Evolutionary conservation across 2,888 invertebrate genomes (phyloP).

Genomic region (Hirtodrosophila duncani): DNA sequence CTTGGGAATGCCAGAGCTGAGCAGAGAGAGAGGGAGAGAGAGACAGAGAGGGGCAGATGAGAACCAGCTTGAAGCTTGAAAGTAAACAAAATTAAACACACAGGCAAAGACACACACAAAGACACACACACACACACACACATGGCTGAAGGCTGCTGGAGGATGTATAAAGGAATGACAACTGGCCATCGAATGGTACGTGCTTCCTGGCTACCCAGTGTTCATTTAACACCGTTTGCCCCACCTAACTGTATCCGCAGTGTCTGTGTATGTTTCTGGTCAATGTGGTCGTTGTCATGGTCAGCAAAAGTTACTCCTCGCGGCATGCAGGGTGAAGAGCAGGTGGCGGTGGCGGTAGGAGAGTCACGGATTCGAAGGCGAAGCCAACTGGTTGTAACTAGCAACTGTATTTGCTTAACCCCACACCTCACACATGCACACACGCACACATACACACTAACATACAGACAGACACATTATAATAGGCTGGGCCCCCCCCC

Average conservation of each 20-base stretch:
- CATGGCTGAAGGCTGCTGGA: background rate
- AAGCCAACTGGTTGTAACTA: conserved; percentile 18
- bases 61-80: conserved; percentile 56
- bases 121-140: background rate
- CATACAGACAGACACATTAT: background rate
- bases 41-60: no score
- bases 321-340: conserved; percentile 10
- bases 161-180: conserved; percentile 42
- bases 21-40: no score
- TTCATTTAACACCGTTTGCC: background rate
- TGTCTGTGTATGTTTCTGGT: conserved; percentile 24
- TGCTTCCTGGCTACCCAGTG: conserved; percentile 26
- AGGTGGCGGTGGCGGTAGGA: background rate
- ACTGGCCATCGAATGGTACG: conserved; percentile 54
- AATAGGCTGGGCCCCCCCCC: background rate
- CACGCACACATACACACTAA: conserved; percentile 1
- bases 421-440: conserved; percentile 12
- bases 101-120: conserved; percentile 15
- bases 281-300: conserved; percentile 48
- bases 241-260: background rate
- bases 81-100: conserved; percentile 66
- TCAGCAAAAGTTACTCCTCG: conserved; percentile 48
- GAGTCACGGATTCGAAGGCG: conserved; percentile 37
- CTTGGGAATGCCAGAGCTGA: conserved; percentile 55
- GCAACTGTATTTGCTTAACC: conserved; percentile 63